phyloP scores from a whole-genome alignment of 2,113 vertebrate species.

The Larimichthys polyactis region DNA sequence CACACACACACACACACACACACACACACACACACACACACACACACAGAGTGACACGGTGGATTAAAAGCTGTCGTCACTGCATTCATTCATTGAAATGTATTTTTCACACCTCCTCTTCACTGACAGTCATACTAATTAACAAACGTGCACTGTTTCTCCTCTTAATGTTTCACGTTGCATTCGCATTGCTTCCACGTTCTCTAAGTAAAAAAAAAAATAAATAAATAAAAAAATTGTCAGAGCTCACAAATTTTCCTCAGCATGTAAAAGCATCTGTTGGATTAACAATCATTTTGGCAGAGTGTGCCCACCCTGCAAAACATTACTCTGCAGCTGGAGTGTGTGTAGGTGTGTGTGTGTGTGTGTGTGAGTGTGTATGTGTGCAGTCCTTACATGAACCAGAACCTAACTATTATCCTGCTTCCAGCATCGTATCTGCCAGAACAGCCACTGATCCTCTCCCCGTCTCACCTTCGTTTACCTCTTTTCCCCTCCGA shows the following conservation, averaged over 20 bases:
- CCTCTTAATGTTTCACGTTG: background rate
- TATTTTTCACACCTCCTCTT: conserved; percentile 28
- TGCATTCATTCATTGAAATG: conserved; percentile 4
- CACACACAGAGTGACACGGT: background rate
- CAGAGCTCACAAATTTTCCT: conserved; percentile 27
- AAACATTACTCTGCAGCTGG: conserved; percentile 52
- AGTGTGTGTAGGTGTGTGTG: conserved; percentile 6
- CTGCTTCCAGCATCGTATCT: conserved; percentile 28
- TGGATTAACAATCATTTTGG: conserved; percentile 55
- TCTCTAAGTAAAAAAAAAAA: conserved; percentile 1
- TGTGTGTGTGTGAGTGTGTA: background rate
- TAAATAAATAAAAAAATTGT: conserved; percentile 18
- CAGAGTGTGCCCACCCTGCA: conserved; percentile 27
- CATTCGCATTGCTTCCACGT: background rate
- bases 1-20: background rate
- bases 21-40: background rate
- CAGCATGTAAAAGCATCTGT: conserved; percentile 56
- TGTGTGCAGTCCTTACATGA: conserved; percentile 31
- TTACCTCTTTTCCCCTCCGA: background rate
- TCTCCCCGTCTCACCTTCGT: conserved; percentile 5
- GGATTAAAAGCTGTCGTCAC: conserved; percentile 16
- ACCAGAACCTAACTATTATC: conserved; percentile 18
- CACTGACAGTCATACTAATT: conserved; percentile 7
- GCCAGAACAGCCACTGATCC: background rate
- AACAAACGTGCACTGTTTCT: conserved; percentile 13